Conservation (phyloP, 2,113 vertebrate genomes). For the Theropithecus gelada region DNA sequence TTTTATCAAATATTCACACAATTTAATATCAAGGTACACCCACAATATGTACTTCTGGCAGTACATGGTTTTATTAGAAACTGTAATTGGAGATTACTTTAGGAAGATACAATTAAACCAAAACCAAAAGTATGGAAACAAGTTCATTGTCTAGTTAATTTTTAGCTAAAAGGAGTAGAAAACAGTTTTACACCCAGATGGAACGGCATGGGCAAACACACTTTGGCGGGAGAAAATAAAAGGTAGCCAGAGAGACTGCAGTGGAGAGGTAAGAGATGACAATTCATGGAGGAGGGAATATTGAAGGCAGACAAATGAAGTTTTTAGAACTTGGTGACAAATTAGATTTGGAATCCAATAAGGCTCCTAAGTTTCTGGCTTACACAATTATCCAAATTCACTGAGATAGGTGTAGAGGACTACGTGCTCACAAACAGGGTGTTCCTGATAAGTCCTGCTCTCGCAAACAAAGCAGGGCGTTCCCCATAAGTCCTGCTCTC, state of each 20-base stretch:
- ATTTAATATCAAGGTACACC: background rate
- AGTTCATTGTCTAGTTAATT: background rate
- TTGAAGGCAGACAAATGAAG: background rate
- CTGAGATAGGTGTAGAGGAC: background rate
- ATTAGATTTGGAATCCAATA: background rate
- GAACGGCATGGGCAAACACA: fast-evolving
- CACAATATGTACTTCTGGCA: background rate
- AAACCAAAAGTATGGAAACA: background rate
- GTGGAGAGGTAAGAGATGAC: background rate
- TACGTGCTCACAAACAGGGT: too few relatives aligned
- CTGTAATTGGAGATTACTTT: background rate
- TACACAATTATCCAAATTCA: background rate
- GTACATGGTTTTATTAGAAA: background rate
- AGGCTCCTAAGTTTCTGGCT: background rate
- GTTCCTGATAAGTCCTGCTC: too few relatives aligned
- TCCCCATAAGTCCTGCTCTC: too few relatives aligned
- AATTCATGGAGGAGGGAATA: background rate
- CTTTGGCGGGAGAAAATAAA: background rate
- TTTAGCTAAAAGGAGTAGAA: background rate
- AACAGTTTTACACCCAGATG: background rate
- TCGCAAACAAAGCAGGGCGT: too few relatives aligned
- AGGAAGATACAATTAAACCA: background rate
- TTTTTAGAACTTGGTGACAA: background rate
- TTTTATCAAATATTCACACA: background rate
- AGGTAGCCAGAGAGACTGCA: background rate